phyloP scores from a whole-genome alignment of 2,888 invertebrate species.

The Lepidonotus clava region DNA sequence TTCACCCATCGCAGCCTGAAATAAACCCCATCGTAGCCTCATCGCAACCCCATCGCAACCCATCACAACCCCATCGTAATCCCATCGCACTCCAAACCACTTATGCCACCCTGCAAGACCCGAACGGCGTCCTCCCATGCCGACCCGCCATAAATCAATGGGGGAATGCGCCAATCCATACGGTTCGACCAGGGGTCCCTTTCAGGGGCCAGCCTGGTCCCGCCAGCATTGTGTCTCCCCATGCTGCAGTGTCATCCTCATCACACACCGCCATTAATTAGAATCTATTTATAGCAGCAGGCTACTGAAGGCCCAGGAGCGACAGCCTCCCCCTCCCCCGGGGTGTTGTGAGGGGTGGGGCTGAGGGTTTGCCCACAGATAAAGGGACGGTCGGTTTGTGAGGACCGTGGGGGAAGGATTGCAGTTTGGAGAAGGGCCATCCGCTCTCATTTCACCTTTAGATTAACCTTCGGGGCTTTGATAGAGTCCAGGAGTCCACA shows the following conservation, averaged over 20 bases:
- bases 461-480: too few species aligned
- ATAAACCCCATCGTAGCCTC: too few species aligned
- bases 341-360: background rate
- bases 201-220: background rate
- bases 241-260: conserved; percentile 34
- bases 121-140: too few species aligned
- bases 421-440: too few species aligned
- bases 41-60: too few species aligned
- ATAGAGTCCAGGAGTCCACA: too few species aligned
- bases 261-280: conserved; percentile 25
- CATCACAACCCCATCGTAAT: too few species aligned
- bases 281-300: conserved; percentile 29
- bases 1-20: too few species aligned
- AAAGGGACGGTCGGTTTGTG: background rate
- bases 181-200: background rate
- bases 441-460: too few species aligned
- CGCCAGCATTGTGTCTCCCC: background rate
- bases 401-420: background rate
- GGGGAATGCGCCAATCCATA: background rate
- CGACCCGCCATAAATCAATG: conserved; percentile 30
- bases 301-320: background rate
- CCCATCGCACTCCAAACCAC: too few species aligned
- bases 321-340: background rate
- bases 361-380: background rate
- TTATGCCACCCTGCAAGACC: too few species aligned